phyloP scores from a whole-genome alignment of 2,113 vertebrate species.

The Sminthopsis crassicaudata region DNA sequence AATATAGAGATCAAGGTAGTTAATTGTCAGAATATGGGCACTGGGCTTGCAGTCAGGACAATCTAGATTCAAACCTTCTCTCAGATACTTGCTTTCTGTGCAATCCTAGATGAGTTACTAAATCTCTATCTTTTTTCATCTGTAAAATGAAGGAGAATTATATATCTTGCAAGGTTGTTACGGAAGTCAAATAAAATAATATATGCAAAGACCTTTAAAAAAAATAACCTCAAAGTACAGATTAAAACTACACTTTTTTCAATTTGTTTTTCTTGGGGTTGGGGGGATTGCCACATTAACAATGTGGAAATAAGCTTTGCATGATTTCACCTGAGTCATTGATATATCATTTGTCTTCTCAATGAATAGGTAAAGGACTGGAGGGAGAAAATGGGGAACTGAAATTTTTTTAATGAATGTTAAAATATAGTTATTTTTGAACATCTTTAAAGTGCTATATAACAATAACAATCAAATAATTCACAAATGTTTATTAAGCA shows the following conservation, averaged over 20 bases:
- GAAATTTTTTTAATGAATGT: background rate
- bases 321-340: background rate
- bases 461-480: background rate
- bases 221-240: background rate
- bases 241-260: background rate
- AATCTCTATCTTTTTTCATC: background rate
- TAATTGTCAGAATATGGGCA: too few relatives aligned
- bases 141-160: background rate
- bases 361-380: background rate
- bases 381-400: background rate
- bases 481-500: background rate
- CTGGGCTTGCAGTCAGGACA: too few relatives aligned
- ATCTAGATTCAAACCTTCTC: background rate
- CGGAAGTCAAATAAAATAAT: background rate
- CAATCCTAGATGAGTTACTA: background rate
- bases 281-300: background rate
- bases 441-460: background rate
- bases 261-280: background rate
- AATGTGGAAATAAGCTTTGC: background rate
- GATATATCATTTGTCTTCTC: background rate
- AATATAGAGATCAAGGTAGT: too few relatives aligned
- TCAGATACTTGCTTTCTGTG: background rate
- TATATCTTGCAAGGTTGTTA: background rate
- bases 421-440: background rate
- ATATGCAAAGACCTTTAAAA: background rate